Evolutionary conservation across 2,888 invertebrate genomes (phyloP).

Genomic region (Hyppa rectilinea): DNA sequence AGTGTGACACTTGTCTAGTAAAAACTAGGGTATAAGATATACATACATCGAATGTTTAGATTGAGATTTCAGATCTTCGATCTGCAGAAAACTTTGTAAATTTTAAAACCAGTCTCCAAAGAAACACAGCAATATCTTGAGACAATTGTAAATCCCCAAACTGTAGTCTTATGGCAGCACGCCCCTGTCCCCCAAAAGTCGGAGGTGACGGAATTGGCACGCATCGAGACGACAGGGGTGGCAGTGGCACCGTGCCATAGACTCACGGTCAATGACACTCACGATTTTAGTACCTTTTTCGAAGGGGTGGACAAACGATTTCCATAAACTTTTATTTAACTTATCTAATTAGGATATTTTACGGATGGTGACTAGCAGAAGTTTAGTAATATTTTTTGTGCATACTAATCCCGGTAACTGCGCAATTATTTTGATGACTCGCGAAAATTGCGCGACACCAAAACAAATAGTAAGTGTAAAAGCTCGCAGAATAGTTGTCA

Average conservation of each 20-base stretch:
- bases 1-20: neutral
- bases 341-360: neutral
- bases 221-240: slow-evolving; percentile 57
- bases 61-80: neutral
- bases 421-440: slow-evolving; percentile 33
- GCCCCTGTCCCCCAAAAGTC: slow-evolving; percentile 38
- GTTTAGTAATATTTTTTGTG: no score
- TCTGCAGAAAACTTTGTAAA: neutral
- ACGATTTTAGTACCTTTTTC: slow-evolving; percentile 60
- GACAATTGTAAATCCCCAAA: slow-evolving; percentile 31
- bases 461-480: slow-evolving; percentile 39
- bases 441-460: slow-evolving; percentile 41
- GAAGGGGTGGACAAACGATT: slow-evolving; percentile 40
- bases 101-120: neutral
- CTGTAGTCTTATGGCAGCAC: slow-evolving; percentile 41
- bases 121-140: slow-evolving; percentile 12
- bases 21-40: neutral
- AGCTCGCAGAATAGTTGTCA: neutral
- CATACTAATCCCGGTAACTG: slow-evolving; percentile 4
- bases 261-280: slow-evolving; percentile 75
- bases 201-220: slow-evolving; percentile 65
- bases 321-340: neutral
- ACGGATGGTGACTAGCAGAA: neutral
- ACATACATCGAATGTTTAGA: neutral
- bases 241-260: slow-evolving; percentile 66